A percentile compares a stretch with the other conserved stretches of the same genome.
phyloP scores from a whole-genome alignment of 1,140 invertebrate species.

The Adelges cooleyi region DNA sequence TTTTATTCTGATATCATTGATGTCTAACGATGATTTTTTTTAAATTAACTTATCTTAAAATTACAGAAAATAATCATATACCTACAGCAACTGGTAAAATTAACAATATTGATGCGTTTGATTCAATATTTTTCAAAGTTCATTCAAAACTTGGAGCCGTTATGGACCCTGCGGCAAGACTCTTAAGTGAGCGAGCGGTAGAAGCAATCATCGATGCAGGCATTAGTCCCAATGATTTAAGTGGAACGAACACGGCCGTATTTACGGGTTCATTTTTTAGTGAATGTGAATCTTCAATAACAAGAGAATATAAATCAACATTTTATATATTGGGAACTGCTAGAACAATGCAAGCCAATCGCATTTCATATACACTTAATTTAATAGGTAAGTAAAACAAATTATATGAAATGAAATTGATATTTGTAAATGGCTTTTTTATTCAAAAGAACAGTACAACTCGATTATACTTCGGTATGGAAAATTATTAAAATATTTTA shows the following conservation, averaged over 20 bases:
- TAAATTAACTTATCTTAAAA: too few species aligned
- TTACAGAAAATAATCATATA: neutral
- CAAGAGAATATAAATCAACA: constrained; percentile 53
- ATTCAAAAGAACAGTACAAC: too few species aligned
- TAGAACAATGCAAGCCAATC: constrained; percentile 54
- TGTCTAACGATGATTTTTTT: too few species aligned
- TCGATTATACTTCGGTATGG: too few species aligned
- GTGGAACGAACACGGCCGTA: constrained; percentile 46
- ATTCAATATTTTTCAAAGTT: constrained; percentile 34
- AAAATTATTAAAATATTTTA: too few species aligned
- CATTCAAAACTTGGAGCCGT: constrained; percentile 31
- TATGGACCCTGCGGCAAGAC: constrained; percentile 32
- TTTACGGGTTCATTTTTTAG: constrained; percentile 40
- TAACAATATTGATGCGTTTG: constrained; percentile 29
- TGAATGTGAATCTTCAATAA: constrained; percentile 44
- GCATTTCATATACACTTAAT: constrained; percentile 37
- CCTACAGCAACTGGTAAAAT: neutral
- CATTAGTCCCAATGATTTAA: constrained; percentile 42
- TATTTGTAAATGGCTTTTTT: too few species aligned
- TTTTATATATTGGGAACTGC: constrained; percentile 47
- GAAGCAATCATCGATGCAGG: constrained; percentile 35
- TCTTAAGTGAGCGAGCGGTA: constrained; percentile 11
- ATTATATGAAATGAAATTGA: too few species aligned
- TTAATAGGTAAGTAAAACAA: constrained; percentile 27
- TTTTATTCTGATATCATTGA: too few species aligned